phyloP scores from a whole-genome alignment of 2,888 invertebrate species.

The Eupithecia subfuscata region DNA sequence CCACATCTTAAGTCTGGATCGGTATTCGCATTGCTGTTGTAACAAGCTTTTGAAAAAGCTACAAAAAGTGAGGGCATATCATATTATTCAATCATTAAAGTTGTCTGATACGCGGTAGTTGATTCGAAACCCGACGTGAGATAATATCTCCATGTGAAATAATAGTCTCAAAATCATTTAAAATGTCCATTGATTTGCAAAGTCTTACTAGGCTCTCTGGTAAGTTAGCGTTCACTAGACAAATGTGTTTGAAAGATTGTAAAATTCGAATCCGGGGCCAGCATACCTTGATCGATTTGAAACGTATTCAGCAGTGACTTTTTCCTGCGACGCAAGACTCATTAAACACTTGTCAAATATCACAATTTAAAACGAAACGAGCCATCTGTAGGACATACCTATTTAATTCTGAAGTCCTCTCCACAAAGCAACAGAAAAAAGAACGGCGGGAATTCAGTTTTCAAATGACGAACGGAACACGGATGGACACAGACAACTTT shows the following conservation, averaged over 20 bases:
- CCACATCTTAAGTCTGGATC: neutral
- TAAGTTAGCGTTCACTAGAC: too few species aligned
- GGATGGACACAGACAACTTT: slow-evolving; percentile 53
- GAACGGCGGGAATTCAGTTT: slow-evolving; percentile 60
- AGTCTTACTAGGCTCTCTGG: too few species aligned
- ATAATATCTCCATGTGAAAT: too few species aligned
- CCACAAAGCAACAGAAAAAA: slow-evolving; percentile 41
- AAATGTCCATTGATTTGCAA: too few species aligned
- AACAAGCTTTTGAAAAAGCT: neutral
- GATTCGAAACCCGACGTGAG: too few species aligned
- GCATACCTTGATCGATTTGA: too few species aligned
- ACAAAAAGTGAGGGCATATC: neutral
- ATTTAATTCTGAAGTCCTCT: slow-evolving; percentile 19
- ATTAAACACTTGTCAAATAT: neutral
- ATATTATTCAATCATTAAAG: neutral
- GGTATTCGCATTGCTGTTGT: neutral
- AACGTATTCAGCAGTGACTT: neutral
- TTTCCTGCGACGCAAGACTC: too few species aligned
- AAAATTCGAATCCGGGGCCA: too few species aligned
- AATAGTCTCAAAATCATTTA: too few species aligned
- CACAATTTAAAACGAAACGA: neutral
- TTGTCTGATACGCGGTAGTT: neutral
- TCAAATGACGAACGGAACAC: slow-evolving; percentile 53
- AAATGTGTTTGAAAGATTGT: too few species aligned
- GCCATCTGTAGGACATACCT: neutral